phyloP scores from a whole-genome alignment of 2,797 vertebrate genomes.

The Aphelocoma californica region DNA sequence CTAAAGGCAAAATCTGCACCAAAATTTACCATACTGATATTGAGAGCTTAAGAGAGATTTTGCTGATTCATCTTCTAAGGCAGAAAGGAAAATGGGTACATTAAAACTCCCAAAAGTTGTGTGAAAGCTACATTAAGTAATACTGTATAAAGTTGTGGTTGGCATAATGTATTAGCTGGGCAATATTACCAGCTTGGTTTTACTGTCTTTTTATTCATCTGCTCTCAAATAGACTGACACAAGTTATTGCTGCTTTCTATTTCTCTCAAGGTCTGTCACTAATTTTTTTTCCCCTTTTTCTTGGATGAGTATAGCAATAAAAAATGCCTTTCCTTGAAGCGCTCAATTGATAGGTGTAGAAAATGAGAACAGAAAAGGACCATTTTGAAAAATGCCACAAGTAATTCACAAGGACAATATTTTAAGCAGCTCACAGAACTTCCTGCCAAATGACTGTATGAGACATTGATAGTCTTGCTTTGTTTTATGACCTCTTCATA shows the following conservation, averaged over 20 bases:
- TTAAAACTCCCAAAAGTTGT: neutral
- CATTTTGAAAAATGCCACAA: constrained; percentile 38
- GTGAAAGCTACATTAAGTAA: constrained; percentile 17
- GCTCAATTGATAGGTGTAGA: constrained; percentile 9
- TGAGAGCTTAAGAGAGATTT: neutral
- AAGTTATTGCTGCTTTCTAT: constrained; percentile 10
- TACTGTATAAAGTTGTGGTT: neutral
- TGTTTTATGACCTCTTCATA: neutral
- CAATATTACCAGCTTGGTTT: constrained; percentile 3
- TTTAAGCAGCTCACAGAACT: constrained; percentile 14
- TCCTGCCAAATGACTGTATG: neutral
- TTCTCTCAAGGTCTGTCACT: constrained; percentile 4
- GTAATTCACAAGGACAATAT: constrained; percentile 29
- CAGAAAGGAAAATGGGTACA: neutral
- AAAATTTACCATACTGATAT: neutral
- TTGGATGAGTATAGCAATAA: neutral
- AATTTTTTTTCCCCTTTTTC: neutral
- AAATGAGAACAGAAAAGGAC: constrained; percentile 34
- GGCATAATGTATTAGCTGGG: neutral
- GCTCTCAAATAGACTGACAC: neutral
- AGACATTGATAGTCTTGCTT: neutral
- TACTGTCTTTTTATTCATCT: constrained; percentile 32
- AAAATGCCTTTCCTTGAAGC: constrained; percentile 8
- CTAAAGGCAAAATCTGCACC: neutral
- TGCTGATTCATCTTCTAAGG: neutral